Evolutionary conservation across 2,113 vertebrate genomes (phyloP).

Genomic region (Hippoglossus stenolepis): DNA sequence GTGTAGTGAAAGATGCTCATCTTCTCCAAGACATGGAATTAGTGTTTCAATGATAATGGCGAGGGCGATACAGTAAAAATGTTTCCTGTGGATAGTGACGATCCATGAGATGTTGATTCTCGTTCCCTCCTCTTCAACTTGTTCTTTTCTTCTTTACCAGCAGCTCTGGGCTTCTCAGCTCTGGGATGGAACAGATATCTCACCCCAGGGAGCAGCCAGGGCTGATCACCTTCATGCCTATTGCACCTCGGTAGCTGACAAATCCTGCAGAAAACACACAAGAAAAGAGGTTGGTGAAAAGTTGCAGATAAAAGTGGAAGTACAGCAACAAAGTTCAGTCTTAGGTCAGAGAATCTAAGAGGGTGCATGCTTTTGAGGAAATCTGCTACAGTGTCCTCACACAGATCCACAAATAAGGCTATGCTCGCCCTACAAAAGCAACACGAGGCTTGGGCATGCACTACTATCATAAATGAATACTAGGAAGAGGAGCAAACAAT

Average conservation of each 20-base stretch:
- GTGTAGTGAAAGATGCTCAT: constrained; percentile 10
- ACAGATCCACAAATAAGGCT: constrained; percentile 47
- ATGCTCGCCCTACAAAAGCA: constrained; percentile 19
- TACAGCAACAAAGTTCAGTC: neutral
- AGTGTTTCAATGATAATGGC: constrained; percentile 33
- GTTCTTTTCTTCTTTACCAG: constrained; percentile 29
- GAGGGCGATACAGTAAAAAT: neutral
- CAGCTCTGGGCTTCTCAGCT: constrained; percentile 49
- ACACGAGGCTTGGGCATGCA: neutral
- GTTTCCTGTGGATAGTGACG: constrained; percentile 16
- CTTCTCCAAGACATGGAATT: constrained; percentile 31
- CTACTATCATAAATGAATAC: neutral
- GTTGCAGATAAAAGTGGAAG: neutral
- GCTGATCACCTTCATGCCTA: constrained; percentile 72
- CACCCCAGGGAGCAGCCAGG: constrained; percentile 66
- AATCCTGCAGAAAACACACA: constrained; percentile 67
- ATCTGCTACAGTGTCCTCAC: neutral
- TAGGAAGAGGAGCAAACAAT: neutral
- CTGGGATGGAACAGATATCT: constrained; percentile 67
- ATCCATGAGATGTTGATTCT: constrained; percentile 32
- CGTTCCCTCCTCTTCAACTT: constrained; percentile 25
- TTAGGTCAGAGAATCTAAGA: neutral
- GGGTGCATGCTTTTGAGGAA: neutral
- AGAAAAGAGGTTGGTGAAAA: constrained; percentile 19
- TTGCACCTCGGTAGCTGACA: constrained; percentile 54